Percentiles rank a stretch among this genome's conserved stretches.
phyloP scores from a whole-genome alignment of 2,797 vertebrate genomes.

The Hylomyscus alleni region DNA sequence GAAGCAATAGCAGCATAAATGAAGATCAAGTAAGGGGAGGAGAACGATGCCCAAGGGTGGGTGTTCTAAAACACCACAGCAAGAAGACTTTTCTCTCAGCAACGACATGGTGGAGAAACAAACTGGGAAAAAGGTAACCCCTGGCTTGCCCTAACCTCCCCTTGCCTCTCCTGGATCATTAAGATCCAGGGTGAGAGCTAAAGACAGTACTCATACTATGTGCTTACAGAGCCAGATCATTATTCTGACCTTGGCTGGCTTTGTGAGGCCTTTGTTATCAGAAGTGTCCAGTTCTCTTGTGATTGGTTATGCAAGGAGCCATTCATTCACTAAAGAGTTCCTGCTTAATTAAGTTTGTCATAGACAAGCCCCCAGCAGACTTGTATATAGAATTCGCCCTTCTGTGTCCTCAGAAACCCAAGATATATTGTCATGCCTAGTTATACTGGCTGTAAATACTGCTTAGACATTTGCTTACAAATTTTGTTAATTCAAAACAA shows the following conservation, averaged over 20 bases:
- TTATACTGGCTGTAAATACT: not conserved
- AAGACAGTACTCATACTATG: not conserved
- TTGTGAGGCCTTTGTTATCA: not conserved
- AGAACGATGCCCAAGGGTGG: conserved; percentile 99
- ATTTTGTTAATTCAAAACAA: not conserved
- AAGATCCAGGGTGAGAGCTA: not conserved
- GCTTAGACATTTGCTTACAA: not conserved
- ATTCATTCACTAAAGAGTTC: not conserved
- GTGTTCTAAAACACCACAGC: conserved; percentile 99
- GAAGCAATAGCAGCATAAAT: conserved; percentile 96
- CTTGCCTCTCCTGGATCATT: not conserved
- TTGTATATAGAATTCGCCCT: not conserved
- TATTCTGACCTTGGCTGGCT: not conserved
- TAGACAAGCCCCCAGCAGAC: not conserved
- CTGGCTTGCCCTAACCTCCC: not conserved
- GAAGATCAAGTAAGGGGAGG: conserved; percentile 96
- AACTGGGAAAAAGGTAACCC: conserved; percentile 97
- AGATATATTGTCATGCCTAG: not conserved
- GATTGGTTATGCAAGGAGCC: not conserved
- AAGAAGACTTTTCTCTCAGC: conserved; percentile 98
- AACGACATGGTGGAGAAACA: conserved; percentile 99
- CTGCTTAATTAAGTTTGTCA: not conserved
- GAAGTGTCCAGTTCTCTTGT: not conserved
- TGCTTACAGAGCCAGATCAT: no score
- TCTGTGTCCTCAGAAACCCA: not conserved